Evolutionary conservation across 2,888 invertebrate genomes (phyloP).

Genomic region (Mimachlamys varia): DNA sequence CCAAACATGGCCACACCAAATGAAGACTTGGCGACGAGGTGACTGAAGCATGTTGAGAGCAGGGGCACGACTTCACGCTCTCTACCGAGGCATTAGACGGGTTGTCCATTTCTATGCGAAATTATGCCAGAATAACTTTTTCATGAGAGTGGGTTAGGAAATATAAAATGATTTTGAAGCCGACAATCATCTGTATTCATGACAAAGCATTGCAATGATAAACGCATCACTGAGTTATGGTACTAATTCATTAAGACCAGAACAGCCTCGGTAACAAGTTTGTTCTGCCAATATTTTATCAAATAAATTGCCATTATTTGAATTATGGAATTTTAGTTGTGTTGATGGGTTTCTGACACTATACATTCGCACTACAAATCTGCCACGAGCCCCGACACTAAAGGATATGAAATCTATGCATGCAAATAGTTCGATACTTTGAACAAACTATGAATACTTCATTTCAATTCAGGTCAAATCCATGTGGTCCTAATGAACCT

Average conservation of each 20-base stretch:
- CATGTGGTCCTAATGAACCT: no score
- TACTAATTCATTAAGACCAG: neutral
- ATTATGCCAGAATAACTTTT: neutral
- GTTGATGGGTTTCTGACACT: neutral
- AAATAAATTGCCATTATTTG: slow-evolving; percentile 7
- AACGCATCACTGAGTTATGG: neutral
- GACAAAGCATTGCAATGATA: neutral
- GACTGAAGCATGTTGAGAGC: no score
- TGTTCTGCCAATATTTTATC: neutral
- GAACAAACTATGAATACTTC: no score
- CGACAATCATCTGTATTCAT: slow-evolving; percentile 16
- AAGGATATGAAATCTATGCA: neutral
- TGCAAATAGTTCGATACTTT: no score
- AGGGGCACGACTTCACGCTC: no score
- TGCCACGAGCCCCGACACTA: neutral
- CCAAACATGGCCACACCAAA: no score
- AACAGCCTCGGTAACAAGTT: neutral
- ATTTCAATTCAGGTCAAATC: no score
- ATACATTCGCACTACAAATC: neutral
- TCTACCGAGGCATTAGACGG: neutral
- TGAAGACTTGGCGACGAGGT: no score
- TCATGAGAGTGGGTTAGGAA: neutral
- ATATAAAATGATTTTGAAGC: neutral
- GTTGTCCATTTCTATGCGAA: neutral
- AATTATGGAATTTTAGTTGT: neutral